These are phyloP conservation scores for Embidobia sp. DNA, from an alignment of 2,888 invertebrate genomes.

Conservation along the genomic window DNA sequence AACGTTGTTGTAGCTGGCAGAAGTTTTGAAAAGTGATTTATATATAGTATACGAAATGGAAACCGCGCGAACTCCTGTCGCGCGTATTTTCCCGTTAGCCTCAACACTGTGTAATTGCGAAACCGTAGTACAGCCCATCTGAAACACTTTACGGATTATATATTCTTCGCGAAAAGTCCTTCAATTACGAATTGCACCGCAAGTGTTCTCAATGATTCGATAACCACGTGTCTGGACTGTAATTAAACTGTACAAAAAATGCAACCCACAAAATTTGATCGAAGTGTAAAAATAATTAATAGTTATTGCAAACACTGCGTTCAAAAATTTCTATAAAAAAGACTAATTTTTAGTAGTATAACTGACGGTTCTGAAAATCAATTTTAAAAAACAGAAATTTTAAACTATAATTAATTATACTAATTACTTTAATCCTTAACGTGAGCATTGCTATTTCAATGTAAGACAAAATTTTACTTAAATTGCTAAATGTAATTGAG, in stretches of 20 bases:
- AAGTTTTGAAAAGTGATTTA: constrained; percentile 60
- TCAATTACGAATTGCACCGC: constrained; percentile 50
- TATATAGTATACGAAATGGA: constrained; percentile 34
- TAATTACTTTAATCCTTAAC: no score
- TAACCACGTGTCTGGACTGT: constrained; percentile 41
- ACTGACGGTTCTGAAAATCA: no score
- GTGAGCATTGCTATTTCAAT: no score
- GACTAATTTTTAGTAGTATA: no score
- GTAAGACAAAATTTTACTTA: no score
- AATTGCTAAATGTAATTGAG: no score
- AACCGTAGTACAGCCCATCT: constrained; percentile 47
- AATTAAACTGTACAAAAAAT: constrained; percentile 45
- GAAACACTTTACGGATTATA: constrained; percentile 58
- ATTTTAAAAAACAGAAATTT: no score
- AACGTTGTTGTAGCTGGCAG: constrained; percentile 37
- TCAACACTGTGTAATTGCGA: constrained; percentile 53
- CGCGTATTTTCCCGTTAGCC: constrained; percentile 43
- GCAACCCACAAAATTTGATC: no score
- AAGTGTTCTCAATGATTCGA: constrained; percentile 55
- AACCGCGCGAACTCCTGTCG: constrained; percentile 47
- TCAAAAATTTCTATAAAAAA: no score
- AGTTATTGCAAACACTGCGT: no score
- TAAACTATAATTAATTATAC: no score
- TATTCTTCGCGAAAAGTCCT: constrained; percentile 51
- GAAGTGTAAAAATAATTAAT: constrained; percentile 13